Evolutionary conservation across 1,140 invertebrate genomes (phyloP), one percentile per base, ranked within the genome.

Genomic region (Atopsyche davidsoni): DNA sequence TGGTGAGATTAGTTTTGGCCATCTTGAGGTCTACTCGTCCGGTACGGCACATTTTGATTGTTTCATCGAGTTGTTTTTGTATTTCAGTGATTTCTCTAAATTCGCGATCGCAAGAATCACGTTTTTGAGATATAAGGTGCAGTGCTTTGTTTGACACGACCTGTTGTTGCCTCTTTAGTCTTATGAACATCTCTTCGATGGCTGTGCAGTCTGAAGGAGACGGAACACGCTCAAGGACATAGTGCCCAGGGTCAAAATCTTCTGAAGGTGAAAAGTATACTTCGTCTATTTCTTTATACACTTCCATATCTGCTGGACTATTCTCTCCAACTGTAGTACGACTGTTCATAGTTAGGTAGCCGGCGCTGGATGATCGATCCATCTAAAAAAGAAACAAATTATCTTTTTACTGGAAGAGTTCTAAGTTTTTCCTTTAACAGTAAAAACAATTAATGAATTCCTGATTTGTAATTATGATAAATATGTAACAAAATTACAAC

Each of bases 81-180:
- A 94, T 80, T 51, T 83, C 79, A 51, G 85, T 77, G 14, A 96
- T 87, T 52, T 86, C 80, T 40, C 83, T 74, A 57, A 96, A 87
- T 66, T 96, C 90, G 10, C 79, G 75, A 51, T 87, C 85, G 66
- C 91, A 96, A 2, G 82, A 77, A 55, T 80, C 83, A 43, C 94
- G 83, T 55, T 96, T 91, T 64, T 96, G 86, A 7, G 94, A 72
- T 59, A 96, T 95, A 13, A 96, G 73, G 57, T 94, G 87, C 0
- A 94, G 78, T 0, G 96, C 87, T 70, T 92, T 89, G 57, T 89
- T 92, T 0, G 90, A 93, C 0, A 97, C 89, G 21, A 93, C 89
- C 65, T 74, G 72, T 43, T 72, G 70, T 28, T 74, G 72, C 13
- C 72, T 34, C 50, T 72, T 74, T 1, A 74, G 55, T 31, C 69